These are phyloP conservation scores for Gonioctena quinquepunctata DNA, from an alignment of 1,140 invertebrate species.

Conservation along the genomic window DNA sequence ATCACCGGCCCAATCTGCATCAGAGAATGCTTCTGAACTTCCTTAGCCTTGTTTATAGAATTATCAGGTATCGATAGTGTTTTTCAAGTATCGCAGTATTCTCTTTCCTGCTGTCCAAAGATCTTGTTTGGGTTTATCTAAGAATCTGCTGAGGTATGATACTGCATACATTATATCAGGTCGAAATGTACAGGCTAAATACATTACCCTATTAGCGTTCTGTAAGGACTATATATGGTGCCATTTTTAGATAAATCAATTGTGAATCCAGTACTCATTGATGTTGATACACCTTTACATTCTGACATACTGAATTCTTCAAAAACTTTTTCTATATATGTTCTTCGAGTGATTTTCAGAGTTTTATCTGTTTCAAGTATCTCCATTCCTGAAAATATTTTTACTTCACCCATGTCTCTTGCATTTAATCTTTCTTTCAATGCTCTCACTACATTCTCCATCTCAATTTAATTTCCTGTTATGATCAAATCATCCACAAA, in stretches of 20 bases:
- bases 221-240: not conserved
- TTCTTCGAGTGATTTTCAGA: not conserved
- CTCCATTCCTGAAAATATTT: constrained; percentile 11
- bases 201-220: constrained; percentile 1
- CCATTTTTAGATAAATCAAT: not conserved
- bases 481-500: constrained; percentile 12
- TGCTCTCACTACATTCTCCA: not conserved
- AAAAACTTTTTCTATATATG: not conserved
- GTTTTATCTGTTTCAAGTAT: not conserved
- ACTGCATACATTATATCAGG: too few relatives aligned
- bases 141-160: too few relatives aligned
- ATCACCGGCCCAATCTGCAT: not conserved
- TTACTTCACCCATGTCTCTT: constrained; percentile 9
- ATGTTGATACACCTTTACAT: not conserved
- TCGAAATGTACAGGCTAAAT: not conserved
- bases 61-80: too few relatives aligned
- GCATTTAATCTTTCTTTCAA: constrained; percentile 9
- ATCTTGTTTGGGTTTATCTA: too few relatives aligned
- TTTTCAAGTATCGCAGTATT: too few relatives aligned
- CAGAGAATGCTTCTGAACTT: too few relatives aligned
- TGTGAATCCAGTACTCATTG: too few relatives aligned
- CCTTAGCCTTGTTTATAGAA: not conserved
- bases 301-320: not conserved
- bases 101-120: too few relatives aligned
- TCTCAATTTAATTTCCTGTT: not conserved